These are phyloP conservation scores for Nematostella vectensis DNA, from an alignment of 92 coral and sea anemone genomes.

Conservation along the genomic window DNA sequence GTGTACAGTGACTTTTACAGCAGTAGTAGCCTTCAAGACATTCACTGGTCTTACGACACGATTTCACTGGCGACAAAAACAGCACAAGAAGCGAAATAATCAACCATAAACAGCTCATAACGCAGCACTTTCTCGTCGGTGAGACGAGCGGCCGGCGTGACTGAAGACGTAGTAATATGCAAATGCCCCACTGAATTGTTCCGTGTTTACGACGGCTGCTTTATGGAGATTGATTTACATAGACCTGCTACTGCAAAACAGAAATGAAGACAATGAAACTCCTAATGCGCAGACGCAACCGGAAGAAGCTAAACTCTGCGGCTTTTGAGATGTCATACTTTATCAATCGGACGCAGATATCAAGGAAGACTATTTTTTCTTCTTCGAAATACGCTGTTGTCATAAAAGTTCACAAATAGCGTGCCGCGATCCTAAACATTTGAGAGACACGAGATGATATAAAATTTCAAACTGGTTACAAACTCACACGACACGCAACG, in stretches of 20 bases:
- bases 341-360: no score
- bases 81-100: not conserved
- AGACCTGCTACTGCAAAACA: not conserved
- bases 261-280: not conserved
- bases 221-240: not conserved
- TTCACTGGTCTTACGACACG: slow-evolving; percentile 11
- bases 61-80: not conserved
- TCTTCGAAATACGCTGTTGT: no score
- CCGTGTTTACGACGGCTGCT: not conserved
- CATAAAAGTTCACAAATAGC: no score
- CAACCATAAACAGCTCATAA: not conserved
- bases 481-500: no score
- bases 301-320: no score
- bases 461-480: no score
- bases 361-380: no score
- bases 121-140: not conserved
- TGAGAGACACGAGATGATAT: no score
- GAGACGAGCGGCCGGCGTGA: not conserved
- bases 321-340: no score
- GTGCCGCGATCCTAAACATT: no score
- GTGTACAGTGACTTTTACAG: slow-evolving; percentile 24
- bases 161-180: not conserved
- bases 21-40: slow-evolving; percentile 13
- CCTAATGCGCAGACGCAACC: no score
- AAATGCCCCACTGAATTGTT: not conserved